phyloP scores from a whole-genome alignment of 2,113 vertebrate genomes.

The Grammomys dolichurus region DNA sequence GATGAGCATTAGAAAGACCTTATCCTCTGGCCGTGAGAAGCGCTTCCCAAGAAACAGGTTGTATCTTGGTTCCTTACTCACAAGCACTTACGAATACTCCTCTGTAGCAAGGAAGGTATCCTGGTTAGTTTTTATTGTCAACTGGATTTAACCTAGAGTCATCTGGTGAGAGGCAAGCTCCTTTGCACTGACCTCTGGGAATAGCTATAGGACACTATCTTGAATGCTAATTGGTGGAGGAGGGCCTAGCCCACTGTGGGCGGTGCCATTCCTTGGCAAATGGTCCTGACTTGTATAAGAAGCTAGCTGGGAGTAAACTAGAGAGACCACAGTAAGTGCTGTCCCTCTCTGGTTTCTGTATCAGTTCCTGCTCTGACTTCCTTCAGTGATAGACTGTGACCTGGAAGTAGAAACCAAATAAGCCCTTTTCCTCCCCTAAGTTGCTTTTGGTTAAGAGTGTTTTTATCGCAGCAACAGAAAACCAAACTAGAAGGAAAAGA shows the following conservation, averaged over 20 bases:
- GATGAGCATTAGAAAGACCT: not conserved
- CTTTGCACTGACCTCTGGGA: not conserved
- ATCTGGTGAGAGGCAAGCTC: not conserved
- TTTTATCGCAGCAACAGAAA: too few species aligned
- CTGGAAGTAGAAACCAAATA: not conserved
- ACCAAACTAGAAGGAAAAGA: not conserved
- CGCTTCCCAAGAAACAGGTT: not conserved
- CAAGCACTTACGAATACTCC: not conserved
- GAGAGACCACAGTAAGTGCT: not conserved
- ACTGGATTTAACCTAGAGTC: not conserved
- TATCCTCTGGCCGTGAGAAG: not conserved
- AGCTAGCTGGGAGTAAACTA: not conserved
- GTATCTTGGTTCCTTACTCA: not conserved
- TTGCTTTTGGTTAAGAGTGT: not conserved
- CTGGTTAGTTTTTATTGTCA: not conserved
- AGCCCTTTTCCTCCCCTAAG: not conserved
- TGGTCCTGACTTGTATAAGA: not conserved
- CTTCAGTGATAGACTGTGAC: not conserved
- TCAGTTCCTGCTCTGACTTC: not conserved
- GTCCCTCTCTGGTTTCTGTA: not conserved
- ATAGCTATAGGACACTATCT: not conserved
- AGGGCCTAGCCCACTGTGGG: not conserved
- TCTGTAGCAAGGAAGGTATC: not conserved
- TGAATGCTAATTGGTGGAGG: not conserved
- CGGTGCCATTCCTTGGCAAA: not conserved